Evolutionary conservation across 2,113 vertebrate genomes (phyloP), one percentile per base, ranked within the genome.

Genomic region (Ciconia boyciana): DNA sequence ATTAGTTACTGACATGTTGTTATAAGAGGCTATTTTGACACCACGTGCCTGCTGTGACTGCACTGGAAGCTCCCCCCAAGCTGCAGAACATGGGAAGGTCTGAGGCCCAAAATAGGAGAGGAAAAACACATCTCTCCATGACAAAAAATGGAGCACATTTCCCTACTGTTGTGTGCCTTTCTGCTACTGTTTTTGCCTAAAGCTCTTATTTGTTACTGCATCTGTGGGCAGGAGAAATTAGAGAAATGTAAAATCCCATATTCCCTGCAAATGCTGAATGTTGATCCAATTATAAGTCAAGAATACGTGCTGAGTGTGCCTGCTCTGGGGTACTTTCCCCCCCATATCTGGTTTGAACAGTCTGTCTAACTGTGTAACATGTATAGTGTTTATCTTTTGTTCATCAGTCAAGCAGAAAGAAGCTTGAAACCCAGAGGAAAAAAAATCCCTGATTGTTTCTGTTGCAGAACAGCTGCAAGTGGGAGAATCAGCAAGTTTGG

Each of bases 381-480:
- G 17, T 26, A 6, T 10, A 48, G 25, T 65, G 43, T 83, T 95
- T 83, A 34, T 76, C 52, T 91, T 87, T 83, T 24, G 28, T 65
- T 92, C 57, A 80, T 80, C 39, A 4, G 69, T 43, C 81, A 83
- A 87, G 95, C 88, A 92, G 85, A 96, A 92, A 87, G 60, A 87
- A 92, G 61, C 29, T 60, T 80, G 78, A 95, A 94, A 94, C 57
- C 46, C 81, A 87, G 48, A 48, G 76, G 80, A 6, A 8, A 75
- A 76, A 76, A 75, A 85, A 44, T 21, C 68, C 54, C 88, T 82
- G n/a, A 22, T 69, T 85, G 36, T 55, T 93, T 72, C 64, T 58
- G 12, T 72, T 81, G 51, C 49, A 77, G 70, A 94, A 69, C 87
- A 97, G 77, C 89, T 97, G 81, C 65, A 89, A 93, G 79, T 65